Base-by-base conservation (phyloP, 2,113 vertebrate species). In the Axis porcinus region DNA sequence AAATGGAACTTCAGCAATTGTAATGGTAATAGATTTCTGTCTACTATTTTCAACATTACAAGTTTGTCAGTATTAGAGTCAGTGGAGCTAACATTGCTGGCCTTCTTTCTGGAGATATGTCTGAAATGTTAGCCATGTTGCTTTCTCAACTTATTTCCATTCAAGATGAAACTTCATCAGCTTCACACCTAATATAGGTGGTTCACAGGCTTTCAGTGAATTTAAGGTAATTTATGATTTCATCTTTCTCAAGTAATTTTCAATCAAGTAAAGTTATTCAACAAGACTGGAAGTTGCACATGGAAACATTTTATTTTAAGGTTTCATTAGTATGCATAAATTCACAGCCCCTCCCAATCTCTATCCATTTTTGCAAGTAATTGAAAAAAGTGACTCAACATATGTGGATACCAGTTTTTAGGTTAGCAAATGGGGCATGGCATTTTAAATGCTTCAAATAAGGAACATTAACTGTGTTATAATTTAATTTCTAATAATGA, bases 231-330 rank as follows among this genome's bases (percentile, higher is more conserved):
- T 98, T 98, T 98, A 98, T 97, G 95, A 98, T 98, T 98, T 98
- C 98, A 98, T 98, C 95, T 98, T 98, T 98, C 98, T 98, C 97
- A 98, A 98, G 98, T 98, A 98, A 98, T 98, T 98, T 98, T 98
- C 98, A 98, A 97, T 98, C 98, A 98, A 98, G 97, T 85, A 97
- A 98, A 98, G 97, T 98, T 98, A 98, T 97, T 97, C 97, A 98
- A 97, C 97, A 98, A 98, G 95, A 95, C 97, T 97, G 83, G 87
- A 97, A 98, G 96, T 98, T 97, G 95, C 93, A 95, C 98, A 98
- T 89, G 93, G 98, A 97, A 98, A 96, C 97, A 97, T 98, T 98
- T 98, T 98, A 98, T 98, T 98, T 98, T 98, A 98, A 97, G 98
- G 58, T 97, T 97, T 98, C 94, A 97, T 98, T 98, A 98, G 97